Evolutionary conservation across 1,140 invertebrate species (phyloP).

Genomic region (Papilio dardanus): DNA sequence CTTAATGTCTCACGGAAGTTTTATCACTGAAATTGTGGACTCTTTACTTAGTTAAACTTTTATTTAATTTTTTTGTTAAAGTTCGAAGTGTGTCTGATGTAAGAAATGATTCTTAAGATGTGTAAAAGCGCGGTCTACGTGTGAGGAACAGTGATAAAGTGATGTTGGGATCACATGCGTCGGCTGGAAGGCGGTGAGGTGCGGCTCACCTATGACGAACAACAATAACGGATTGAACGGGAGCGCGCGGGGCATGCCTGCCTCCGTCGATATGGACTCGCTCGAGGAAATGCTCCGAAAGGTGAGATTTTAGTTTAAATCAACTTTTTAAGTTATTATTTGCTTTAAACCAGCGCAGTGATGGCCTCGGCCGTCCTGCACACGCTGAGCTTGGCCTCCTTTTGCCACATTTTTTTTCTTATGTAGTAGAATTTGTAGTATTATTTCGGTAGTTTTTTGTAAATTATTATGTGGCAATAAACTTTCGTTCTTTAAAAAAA

Average conservation of each 20-base stretch:
- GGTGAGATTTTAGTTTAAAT: conserved; percentile 79
- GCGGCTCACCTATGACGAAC: conserved; percentile 80
- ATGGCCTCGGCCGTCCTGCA: too few species aligned
- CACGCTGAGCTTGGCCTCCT: too few species aligned
- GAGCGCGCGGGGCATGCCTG: conserved; percentile 78
- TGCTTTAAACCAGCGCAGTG: conserved; percentile 28
- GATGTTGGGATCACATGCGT: conserved; percentile 47
- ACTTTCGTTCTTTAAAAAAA: too few species aligned
- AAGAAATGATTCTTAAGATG: neutral
- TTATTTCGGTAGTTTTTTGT: too few species aligned
- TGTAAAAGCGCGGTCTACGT: conserved; percentile 41
- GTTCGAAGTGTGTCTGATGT: neutral
- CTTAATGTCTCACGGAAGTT: too few species aligned
- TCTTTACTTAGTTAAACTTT: neutral
- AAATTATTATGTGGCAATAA: too few species aligned
- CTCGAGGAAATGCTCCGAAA: conserved; percentile 92
- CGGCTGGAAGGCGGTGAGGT: conserved; percentile 50
- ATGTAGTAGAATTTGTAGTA: too few species aligned
- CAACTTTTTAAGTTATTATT: neutral
- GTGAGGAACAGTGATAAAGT: conserved; percentile 36
- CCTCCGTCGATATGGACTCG: conserved; percentile 90
- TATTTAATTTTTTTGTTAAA: neutral
- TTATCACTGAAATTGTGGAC: too few species aligned
- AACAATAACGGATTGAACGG: conserved; percentile 77
- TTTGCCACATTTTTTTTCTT: too few species aligned